Evolutionary conservation across 2,888 invertebrate species (phyloP), one percentile per base, ranked within the genome.

Genomic region (Yponomeuta sedellus): DNA sequence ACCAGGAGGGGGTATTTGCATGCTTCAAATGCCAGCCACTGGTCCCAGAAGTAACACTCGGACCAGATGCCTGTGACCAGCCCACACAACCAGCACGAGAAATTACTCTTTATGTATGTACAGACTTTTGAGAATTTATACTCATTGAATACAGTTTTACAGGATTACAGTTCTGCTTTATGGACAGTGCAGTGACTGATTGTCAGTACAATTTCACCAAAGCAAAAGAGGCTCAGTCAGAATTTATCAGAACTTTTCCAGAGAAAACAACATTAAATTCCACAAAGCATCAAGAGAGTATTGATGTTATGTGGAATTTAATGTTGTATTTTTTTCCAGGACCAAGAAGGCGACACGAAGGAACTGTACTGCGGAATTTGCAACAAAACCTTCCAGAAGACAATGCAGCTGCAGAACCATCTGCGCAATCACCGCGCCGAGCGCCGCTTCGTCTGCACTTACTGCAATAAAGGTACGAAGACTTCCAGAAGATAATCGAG

Each of bases 11-110:
- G 66, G 79, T 89, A 12, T 86, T 88, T 68, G 89, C 91, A 56
- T 92, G 91, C 71, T 88, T 87, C 71, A 91, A 91, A 74, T 92
- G 91, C 70, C 90, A 90, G 75, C 91, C 91, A 0, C 77, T 91
- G 69, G 88, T 91, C 65, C 91, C 91, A n/a, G 90, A 91, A 75
- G 79, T 90, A 64, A 88, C 86, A 19, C 78, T 89, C 64, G 87
- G 78, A 56, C 87, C 88, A 67, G 81, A 78, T 70, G 71, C 71
- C 19, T 73, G 74, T 62, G 69, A 61, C 16, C 44, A 52, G 44
- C 44, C 44, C 44, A 52, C 44, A 16, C 44, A 52, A 16, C 44
- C 44, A 3, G 44, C 44, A 16, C 44, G 44, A 52, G 44, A 52
- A 16, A 16, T 52, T 16, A 16, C 44, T 5, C 44, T 52, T 2